Conservation (phyloP, 2,888 invertebrate genomes). For the Drosophila limbata region DNA sequence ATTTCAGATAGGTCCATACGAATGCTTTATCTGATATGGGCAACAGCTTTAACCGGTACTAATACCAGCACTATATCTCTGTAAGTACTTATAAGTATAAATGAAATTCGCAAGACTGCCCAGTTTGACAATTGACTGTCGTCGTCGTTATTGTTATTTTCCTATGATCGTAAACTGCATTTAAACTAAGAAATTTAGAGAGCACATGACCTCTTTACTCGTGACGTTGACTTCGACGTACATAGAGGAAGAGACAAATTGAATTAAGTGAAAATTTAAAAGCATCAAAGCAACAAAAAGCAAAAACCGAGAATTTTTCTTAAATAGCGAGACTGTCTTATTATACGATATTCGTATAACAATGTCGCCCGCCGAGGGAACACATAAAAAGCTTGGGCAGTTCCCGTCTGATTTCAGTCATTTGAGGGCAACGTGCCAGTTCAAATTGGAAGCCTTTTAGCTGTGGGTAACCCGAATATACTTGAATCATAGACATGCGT, state of each 20-base stretch:
- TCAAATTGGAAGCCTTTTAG: slow-evolving; percentile 51
- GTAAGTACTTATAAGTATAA: slow-evolving; percentile 1
- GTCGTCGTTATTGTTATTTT: slow-evolving; percentile 18
- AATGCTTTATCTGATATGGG: no score
- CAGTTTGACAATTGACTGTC: slow-evolving; percentile 30
- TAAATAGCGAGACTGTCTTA: slow-evolving; percentile 36
- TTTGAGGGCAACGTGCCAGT: slow-evolving; percentile 40
- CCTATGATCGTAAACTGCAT: slow-evolving; percentile 65
- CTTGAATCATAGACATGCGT: slow-evolving; percentile 21
- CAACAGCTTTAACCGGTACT: no score
- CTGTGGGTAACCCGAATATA: background rate
- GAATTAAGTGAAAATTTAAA: slow-evolving; percentile 66
- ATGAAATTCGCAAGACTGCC: slow-evolving; percentile 5
- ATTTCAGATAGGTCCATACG: no score
- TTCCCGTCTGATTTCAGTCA: slow-evolving; percentile 55
- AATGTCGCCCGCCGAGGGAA: slow-evolving; percentile 8
- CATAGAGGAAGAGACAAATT: slow-evolving; percentile 61
- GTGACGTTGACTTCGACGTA: slow-evolving; percentile 29
- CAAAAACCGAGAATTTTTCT: slow-evolving; percentile 46
- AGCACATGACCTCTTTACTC: slow-evolving; percentile 36
- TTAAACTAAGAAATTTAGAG: slow-evolving; percentile 49
- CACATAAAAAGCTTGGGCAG: slow-evolving; percentile 47
- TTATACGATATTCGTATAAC: slow-evolving; percentile 11
- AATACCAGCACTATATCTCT: background rate
- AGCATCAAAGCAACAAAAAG: slow-evolving; percentile 23